Base-by-base conservation (phyloP, 2,113 vertebrate species). In the Eubucco bourcierii region DNA sequence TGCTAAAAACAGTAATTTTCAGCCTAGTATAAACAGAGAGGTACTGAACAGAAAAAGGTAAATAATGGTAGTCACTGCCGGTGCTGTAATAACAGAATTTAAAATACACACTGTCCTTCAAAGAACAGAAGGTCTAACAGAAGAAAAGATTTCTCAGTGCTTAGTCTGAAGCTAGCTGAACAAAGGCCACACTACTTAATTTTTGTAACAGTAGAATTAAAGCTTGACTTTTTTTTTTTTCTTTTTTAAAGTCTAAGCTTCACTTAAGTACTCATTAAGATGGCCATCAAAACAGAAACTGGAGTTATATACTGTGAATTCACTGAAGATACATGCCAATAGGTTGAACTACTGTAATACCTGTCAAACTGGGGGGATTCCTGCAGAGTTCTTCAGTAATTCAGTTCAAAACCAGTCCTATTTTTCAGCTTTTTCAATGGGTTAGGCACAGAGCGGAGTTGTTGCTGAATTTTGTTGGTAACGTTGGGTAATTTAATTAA, bases 1-100 rank as follows among this genome's bases (percentile, higher is more conserved):
- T 80, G 60, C 81, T 92, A 91, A 92, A 95, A 95, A 2, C 90
- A 94, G 91, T 91, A 85, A 94, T 96, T 95, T 91, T 83, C 85
- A 94, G 67, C 82, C 79, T 77, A 87, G 80, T 83, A 95, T 87
- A 89, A 96, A 94, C 90, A 95, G 31, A 92, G 84, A 73, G 37
- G 41, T 79, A 37, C 47, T 77, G 78, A 94, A 89, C 28, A 92
- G 63, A 39, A 80, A 67, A 90, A 92, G 56, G 60, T 92, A 93
- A 96, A 95, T 79, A 95, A 85, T 1, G 67, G 24, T 67, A 96
- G 88, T 65, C 70, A 73, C 59, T 90, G 71, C 44, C 76, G 90
- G 77, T 25, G n/a, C 59, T 81, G 23, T 64, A 84, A 78, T 73
- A 93, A 50, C 46, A 87, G 50, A 75, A 75, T 31, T 31, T 59